Conservation (phyloP, 92 coral and sea anemone genomes). For the Chrysogorgia sp. region DNA sequence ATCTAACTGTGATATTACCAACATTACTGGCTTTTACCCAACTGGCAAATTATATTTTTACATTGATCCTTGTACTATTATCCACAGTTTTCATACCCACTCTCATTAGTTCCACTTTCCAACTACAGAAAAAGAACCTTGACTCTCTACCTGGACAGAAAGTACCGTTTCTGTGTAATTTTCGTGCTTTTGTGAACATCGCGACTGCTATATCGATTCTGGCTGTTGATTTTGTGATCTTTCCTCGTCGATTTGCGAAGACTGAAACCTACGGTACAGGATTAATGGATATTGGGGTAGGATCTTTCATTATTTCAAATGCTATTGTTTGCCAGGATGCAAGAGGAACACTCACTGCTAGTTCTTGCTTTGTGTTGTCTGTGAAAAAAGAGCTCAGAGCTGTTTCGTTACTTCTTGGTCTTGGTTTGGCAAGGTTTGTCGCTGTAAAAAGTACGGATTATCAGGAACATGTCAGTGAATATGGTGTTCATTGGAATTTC, state of each 20-base stretch:
- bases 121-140: background rate
- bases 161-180: constrained; percentile 74
- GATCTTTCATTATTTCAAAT: constrained; percentile 89
- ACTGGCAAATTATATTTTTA: constrained; percentile 66
- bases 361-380: constrained; percentile 49
- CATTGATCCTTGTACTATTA: constrained; percentile 40
- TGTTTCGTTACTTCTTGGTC: constrained; percentile 73
- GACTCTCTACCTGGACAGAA: constrained; percentile 31
- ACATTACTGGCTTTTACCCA: constrained; percentile 67
- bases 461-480: constrained; percentile 92
- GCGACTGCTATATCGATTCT: constrained; percentile 89
- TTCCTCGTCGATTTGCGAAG: constrained; percentile 91
- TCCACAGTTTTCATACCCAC: constrained; percentile 20
- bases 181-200: constrained; percentile 81
- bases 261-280: constrained; percentile 97
- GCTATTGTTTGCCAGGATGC: constrained; percentile 92
- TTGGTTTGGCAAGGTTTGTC: constrained; percentile 71
- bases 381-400: constrained; percentile 54
- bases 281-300: constrained; percentile 94
- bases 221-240: constrained; percentile 86
- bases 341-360: constrained; percentile 41
- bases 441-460: constrained; percentile 91
- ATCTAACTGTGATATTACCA: constrained; percentile 64
- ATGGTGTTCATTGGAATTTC: constrained; percentile 98
- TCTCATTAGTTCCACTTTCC: background rate